A percentile compares a stretch with the other conserved stretches of the same genome.
These are phyloP conservation scores for Ceratotherium simum DNA, from an alignment of 2,113 vertebrate species.

Conservation along the genomic window DNA sequence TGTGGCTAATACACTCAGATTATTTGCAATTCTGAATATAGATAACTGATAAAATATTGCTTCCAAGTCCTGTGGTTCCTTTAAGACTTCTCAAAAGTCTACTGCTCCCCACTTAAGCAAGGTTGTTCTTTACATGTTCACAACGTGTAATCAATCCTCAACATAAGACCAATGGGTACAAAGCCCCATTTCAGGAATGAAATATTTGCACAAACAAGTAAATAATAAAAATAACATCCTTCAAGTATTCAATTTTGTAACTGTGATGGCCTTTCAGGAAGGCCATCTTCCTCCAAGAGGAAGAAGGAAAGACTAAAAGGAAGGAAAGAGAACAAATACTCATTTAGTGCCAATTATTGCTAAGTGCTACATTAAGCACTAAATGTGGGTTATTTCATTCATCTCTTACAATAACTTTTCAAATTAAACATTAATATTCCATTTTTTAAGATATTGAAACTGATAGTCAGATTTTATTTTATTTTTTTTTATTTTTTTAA, in stretches of 20 bases:
- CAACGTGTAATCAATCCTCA: not conserved
- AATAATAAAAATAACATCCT: not conserved
- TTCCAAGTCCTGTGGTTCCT: not conserved
- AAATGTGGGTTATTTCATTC: not conserved
- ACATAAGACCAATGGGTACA: not conserved
- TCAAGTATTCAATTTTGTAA: not conserved
- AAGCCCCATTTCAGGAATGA: not conserved
- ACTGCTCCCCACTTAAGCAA: not conserved
- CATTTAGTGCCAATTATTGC: not conserved
- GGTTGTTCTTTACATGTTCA: not conserved
- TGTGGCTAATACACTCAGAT: not conserved
- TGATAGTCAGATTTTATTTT: not conserved
- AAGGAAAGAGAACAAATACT: not conserved
- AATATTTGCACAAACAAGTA: not conserved
- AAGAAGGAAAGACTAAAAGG: not conserved
- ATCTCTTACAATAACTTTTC: not conserved
- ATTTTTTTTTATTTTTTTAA: no score
- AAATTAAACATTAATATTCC: not conserved
- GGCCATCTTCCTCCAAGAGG: no score
- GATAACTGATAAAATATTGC: not conserved
- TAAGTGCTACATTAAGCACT: not conserved
- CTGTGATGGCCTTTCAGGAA: not conserved
- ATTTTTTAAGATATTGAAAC: not conserved
- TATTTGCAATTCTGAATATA: not conserved
- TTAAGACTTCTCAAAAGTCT: not conserved